A percentile compares a stretch with the other conserved stretches of the same genome.
These are phyloP conservation scores for Falco novaeseelandiae DNA, from an alignment of 2,797 vertebrate genomes.

Conservation along the genomic window DNA sequence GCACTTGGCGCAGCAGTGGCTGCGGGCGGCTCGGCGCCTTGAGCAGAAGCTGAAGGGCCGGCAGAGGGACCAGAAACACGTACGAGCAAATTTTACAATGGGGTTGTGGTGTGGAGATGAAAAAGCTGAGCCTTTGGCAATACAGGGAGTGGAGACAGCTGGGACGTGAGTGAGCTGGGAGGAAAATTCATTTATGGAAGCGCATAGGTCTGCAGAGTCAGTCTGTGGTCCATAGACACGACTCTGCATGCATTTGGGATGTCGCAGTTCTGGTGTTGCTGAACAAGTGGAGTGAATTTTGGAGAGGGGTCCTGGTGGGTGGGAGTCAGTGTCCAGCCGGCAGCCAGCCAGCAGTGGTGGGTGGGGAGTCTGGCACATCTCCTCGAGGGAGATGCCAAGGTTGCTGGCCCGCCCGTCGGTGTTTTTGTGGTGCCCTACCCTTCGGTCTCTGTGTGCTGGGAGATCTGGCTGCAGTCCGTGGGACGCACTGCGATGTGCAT, in stretches of 20 bases:
- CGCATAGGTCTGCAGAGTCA: rapidly evolving
- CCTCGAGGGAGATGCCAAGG: neutral
- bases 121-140: neutral
- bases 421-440: neutral
- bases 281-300: neutral
- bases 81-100: neutral
- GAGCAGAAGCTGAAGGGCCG: conserved; percentile 79
- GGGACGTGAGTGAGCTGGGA: neutral
- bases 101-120: rapidly evolving
- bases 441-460: neutral
- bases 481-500: rapidly evolving
- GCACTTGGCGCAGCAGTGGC: conserved; percentile 87
- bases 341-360: rapidly evolving
- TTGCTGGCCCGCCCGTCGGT: rapidly evolving
- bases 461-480: rapidly evolving
- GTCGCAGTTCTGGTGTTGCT: neutral
- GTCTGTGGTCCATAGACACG: rapidly evolving
- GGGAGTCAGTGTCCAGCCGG: rapidly evolving
- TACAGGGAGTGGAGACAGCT: rapidly evolving
- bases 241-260: rapidly evolving
- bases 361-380: neutral
- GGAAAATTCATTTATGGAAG: neutral
- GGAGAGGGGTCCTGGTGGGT: neutral
- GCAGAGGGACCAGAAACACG: conserved; percentile 89
- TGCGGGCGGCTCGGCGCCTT: conserved; percentile 82